Evolutionary conservation across 2,113 vertebrate genomes (phyloP), one percentile per base, ranked within the genome.

Genomic region (Pristiophorus japonicus): DNA sequence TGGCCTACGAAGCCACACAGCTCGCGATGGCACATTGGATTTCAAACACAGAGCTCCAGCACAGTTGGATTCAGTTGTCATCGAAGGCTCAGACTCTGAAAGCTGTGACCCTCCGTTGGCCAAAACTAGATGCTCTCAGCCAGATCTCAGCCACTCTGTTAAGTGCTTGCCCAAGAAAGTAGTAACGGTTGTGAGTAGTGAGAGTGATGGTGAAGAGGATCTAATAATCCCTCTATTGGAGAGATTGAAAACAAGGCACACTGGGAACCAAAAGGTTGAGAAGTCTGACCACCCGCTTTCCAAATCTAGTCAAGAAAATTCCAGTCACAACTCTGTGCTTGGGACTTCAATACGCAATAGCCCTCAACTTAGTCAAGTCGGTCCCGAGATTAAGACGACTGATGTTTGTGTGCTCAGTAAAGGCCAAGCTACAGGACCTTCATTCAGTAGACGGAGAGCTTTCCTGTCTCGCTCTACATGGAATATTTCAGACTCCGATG

Each of bases 141-240:
- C 22, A 38, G 27, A 47, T 66, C 63, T 14, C 8, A 67, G 42
- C n/a, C 65, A 24, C 8, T 47, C 63, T 94, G n/a, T 70, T 66
- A 66, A 45, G 0, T 51, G 75, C 67, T 14, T 88, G 27, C n/a
- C 14, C 0, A 62, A 90, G 63, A 47, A 73, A 16, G 95, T 95
- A 0, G 96, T 96, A 0, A 95, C 96, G 92, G 96, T 96, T 96
- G 96, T 97, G 73, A 98, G 98, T 97, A 98, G 98, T 18, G 98
- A 96, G 22, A 98, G 97, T 38, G 98, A 97, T 18, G 97, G 97
- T 14, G 97, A 97, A 14, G 98, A 97, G 1, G 87, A 75, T 1
- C 88, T 96, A 30, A 27, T 87, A 3, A 88, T 97, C 85, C 98
- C 98, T 30, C 96, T 98, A 92, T 95, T 96, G 0, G 96, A 98